Conservation (phyloP, 1,140 invertebrate species). For the Pseudomyrmex concolor region DNA sequence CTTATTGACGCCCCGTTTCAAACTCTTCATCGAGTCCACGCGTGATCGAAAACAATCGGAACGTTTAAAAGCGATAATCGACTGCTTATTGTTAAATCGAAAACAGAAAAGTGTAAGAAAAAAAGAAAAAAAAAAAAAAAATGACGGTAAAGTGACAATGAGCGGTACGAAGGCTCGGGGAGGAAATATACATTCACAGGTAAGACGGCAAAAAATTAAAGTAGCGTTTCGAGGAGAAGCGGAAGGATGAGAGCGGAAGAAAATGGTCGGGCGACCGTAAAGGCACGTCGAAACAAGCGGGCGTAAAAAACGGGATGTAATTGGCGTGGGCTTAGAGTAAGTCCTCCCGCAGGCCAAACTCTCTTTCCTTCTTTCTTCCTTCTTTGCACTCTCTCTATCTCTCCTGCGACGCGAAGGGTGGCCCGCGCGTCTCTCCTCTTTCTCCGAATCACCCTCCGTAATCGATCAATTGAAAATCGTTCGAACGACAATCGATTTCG, state of each 20-base stretch:
- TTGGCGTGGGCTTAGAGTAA: conserved; percentile 80
- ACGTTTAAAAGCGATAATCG: not conserved
- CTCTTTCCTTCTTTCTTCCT: conserved; percentile 22
- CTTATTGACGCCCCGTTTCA: conserved; percentile 3
- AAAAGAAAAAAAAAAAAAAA: conserved; percentile 15
- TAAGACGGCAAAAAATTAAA: conserved; percentile 58
- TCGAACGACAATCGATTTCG: conserved; percentile 83
- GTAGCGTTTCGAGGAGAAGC: conserved; percentile 49
- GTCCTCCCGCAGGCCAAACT: conserved; percentile 70
- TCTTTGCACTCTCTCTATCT: conserved; percentile 10
- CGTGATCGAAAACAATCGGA: not conserved
- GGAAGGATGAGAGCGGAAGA: conserved; percentile 40
- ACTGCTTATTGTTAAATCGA: conserved; percentile 25
- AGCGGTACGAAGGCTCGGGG: conserved; percentile 47
- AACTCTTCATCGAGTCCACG: not conserved
- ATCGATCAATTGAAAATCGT: conserved; percentile 84
- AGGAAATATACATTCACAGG: conserved; percentile 62
- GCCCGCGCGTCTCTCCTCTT: conserved; percentile 43
- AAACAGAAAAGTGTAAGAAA: conserved; percentile 25
- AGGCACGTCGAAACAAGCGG: conserved; percentile 77
- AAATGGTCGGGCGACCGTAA: conserved; percentile 67
- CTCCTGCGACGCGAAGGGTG: conserved; percentile 32
- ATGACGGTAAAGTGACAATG: conserved; percentile 5
- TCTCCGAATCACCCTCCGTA: conserved; percentile 71
- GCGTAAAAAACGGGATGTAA: conserved; percentile 80